Evolutionary conservation across 2,113 vertebrate species (phyloP), one percentile per base, ranked within the genome.

Genomic region (Gymnobelideus leadbeateri): DNA sequence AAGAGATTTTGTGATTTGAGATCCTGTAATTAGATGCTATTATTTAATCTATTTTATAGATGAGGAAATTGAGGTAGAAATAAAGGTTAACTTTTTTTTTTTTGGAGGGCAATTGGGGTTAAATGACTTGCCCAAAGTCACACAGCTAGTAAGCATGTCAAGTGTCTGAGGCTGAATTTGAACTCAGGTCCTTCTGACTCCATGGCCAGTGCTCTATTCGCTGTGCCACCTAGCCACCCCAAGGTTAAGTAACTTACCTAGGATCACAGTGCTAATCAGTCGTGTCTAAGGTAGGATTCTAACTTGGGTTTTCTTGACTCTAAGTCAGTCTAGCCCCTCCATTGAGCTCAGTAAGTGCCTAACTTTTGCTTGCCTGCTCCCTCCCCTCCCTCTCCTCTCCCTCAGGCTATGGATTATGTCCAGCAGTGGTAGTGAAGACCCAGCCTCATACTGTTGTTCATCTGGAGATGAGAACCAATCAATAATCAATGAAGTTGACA

Each of bases 341-440:
- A 2, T 43, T 1, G n/a, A 43, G n/a, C n/a, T 84, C 57, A 61
- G 10, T 68, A 68, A 68, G 31, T 37, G 11, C 68, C 68, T 84
- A 84, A 84, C 68, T 23, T 23, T 21, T 21, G 68, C 68, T 84
- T 84, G 68, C 16, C 37, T 16, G 31, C 37, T 77, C 61, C 14
- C 23, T 93, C 12, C 89, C 25, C 61, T 37, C 92, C 24, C 51
- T 57, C 23, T 93, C 12, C 89, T 21, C 61, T 37, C 92, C 24
- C 51, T 57, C 96, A 98, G 98, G 96, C 97, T 55, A 61, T 96
- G 7, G 98, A 99, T 95, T 99, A 98, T 84, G 54, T 47, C 4
- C 98, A 99, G 94, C 98, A 99, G 89, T 98, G 98, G 98, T 99
- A 97, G 98, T 47, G 91, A 84, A 19, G 19, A n/a, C n/a, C 68